A percentile compares a stretch with the other conserved stretches of the same genome.
Evolutionary conservation across 2,797 vertebrate species (phyloP).

Genomic region (Meda fulgida): DNA sequence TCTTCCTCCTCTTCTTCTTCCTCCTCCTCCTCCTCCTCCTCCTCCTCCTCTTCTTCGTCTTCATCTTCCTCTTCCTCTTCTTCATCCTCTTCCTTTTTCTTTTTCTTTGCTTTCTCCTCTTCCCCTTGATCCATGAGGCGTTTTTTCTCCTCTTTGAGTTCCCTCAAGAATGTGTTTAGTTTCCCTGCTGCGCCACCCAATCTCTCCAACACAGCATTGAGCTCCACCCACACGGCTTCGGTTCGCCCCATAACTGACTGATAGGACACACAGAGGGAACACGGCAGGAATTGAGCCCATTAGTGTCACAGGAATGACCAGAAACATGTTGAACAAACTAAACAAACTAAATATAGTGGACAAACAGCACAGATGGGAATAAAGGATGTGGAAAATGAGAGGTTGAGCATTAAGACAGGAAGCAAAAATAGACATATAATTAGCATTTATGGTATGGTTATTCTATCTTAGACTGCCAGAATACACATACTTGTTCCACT

Average conservation of each 20-base stretch:
- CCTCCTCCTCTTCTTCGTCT: constrained; percentile 53
- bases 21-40: constrained; percentile 56
- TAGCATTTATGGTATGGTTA: constrained; percentile 51
- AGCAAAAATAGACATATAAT: constrained; percentile 52
- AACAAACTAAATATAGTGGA: constrained; percentile 51
- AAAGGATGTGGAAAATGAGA: constrained; percentile 52
- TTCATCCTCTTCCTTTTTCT: constrained; percentile 61
- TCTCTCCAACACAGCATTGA: constrained; percentile 56
- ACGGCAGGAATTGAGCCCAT: constrained; percentile 45
- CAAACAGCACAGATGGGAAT: constrained; percentile 52
- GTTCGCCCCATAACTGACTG: constrained; percentile 57
- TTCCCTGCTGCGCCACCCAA: constrained; percentile 45
- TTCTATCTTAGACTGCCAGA: constrained; percentile 37
- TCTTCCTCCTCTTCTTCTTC: constrained; percentile 44
- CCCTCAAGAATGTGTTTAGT: constrained; percentile 44
- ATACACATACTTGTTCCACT: constrained; percentile 37
- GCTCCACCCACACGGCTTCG: constrained; percentile 59
- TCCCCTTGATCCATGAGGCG: constrained; percentile 50
- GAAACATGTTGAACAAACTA: constrained; percentile 44
- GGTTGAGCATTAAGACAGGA: constrained; percentile 44
- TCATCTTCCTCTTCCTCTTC: constrained; percentile 58
- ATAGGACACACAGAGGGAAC: constrained; percentile 16
- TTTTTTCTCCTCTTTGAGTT: constrained; percentile 53
- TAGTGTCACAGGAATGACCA: constrained; percentile 51
- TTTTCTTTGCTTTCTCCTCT: constrained; percentile 60